phyloP scores from a whole-genome alignment of 1,140 invertebrate species.

The Formica exsecta region DNA sequence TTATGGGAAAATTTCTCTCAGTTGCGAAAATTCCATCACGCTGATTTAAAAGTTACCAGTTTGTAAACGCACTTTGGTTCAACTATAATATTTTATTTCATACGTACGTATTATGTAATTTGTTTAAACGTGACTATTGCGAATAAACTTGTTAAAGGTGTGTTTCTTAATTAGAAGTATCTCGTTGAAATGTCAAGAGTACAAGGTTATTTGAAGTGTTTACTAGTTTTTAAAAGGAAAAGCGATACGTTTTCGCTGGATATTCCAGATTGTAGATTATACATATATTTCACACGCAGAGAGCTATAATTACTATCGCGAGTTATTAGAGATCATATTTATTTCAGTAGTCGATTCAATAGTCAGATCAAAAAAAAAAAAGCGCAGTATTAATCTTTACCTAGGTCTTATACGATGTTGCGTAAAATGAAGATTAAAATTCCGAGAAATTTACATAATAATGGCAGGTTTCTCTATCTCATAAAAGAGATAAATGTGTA shows the following conservation, averaged over 20 bases:
- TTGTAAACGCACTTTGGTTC: background rate
- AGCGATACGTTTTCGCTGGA: too few species aligned
- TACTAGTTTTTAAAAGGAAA: background rate
- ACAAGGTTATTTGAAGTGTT: background rate
- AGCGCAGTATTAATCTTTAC: background rate
- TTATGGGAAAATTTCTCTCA: background rate
- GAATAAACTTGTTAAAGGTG: background rate
- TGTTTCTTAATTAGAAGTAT: background rate
- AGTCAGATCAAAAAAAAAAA: background rate
- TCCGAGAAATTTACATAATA: conserved; percentile 11
- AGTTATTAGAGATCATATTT: background rate
- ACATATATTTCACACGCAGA: background rate
- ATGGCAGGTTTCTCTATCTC: background rate
- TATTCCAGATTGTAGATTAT: background rate
- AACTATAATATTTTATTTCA: background rate
- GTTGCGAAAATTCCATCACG: background rate
- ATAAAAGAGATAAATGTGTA: background rate
- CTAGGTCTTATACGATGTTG: background rate
- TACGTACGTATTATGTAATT: background rate
- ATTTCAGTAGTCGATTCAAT: background rate
- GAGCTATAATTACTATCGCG: background rate
- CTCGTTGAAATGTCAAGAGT: conserved; percentile 9
- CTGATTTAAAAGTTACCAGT: background rate
- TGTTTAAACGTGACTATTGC: background rate
- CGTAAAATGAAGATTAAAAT: conserved; percentile 16